Conservation (phyloP, 1,140 invertebrate species). For the Melipona quadrifasciata region DNA sequence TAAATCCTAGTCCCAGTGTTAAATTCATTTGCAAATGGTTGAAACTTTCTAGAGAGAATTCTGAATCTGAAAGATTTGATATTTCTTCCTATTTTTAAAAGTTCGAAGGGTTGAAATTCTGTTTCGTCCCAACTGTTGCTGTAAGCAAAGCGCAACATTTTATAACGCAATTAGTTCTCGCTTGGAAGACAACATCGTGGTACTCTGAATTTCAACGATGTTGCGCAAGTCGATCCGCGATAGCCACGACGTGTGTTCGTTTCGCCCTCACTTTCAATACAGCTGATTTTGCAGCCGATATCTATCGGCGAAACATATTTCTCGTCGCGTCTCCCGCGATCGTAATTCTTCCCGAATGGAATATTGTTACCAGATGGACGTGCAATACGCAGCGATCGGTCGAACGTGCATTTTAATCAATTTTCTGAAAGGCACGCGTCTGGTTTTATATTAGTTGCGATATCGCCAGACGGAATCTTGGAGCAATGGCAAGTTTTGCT, state of each 20-base stretch:
- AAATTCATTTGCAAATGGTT: neutral
- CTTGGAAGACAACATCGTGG: neutral
- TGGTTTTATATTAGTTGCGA: neutral
- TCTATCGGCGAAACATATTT: neutral
- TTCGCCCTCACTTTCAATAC: neutral
- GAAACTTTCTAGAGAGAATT: neutral
- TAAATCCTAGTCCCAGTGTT: too few species aligned
- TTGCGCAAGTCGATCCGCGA: neutral
- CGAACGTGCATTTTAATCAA: constrained; percentile 7
- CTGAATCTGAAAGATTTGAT: neutral
- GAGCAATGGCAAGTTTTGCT: neutral
- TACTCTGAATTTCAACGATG: neutral
- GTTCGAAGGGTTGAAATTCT: neutral
- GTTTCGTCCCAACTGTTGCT: neutral
- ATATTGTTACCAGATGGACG: neutral
- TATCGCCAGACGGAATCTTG: neutral
- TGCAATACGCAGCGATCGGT: neutral
- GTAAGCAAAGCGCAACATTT: neutral
- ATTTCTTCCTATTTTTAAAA: neutral
- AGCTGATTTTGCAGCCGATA: neutral
- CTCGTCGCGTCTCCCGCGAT: neutral
- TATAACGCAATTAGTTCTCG: neutral
- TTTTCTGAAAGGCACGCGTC: neutral
- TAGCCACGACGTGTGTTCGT: neutral
- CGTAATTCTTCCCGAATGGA: neutral